phyloP scores from a whole-genome alignment of 2,113 vertebrate species.

The Micromys minutus region DNA sequence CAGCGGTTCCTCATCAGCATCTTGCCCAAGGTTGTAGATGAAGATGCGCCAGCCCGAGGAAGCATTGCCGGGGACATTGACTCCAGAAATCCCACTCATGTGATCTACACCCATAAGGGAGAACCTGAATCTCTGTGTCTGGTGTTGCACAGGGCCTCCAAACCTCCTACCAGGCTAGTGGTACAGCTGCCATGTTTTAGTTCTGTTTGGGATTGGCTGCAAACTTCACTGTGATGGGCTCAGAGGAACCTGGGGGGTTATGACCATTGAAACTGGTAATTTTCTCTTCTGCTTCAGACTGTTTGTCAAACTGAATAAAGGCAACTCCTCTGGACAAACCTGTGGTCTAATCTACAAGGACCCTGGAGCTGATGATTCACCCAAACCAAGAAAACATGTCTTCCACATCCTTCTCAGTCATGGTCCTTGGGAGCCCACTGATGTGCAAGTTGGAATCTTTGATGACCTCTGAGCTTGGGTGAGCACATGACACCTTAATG shows the following conservation, averaged over 20 bases:
- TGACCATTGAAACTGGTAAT: slow-evolving; percentile 98
- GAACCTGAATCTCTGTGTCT: slow-evolving; percentile 99
- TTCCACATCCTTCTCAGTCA: slow-evolving; percentile 98
- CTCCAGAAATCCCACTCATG: slow-evolving; percentile 96
- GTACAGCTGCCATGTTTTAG: slow-evolving; percentile 97
- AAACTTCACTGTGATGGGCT: slow-evolving; percentile 98
- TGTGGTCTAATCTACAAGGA: slow-evolving; percentile 97
- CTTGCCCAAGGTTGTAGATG: slow-evolving; percentile 99
- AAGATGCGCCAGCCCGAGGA: slow-evolving; percentile 99
- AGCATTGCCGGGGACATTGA: slow-evolving; percentile 92
- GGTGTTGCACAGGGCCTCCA: slow-evolving; percentile 96
- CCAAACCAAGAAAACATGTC: slow-evolving; percentile 97
- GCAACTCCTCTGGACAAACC: slow-evolving; percentile 97
- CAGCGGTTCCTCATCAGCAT: slow-evolving; percentile 98
- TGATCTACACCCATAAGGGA: slow-evolving; percentile 99
- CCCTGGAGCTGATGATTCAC: slow-evolving; percentile 96
- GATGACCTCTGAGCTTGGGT: slow-evolving; percentile 98
- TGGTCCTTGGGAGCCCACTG: slow-evolving; percentile 94
- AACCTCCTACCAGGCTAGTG: slow-evolving; percentile 96
- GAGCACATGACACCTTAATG: slow-evolving; percentile 96
- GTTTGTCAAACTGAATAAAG: slow-evolving; percentile 98
- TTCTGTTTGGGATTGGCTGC: slow-evolving; percentile 98
- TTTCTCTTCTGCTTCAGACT: slow-evolving; percentile 96
- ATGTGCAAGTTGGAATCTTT: slow-evolving; percentile 99
- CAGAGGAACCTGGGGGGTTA: slow-evolving; percentile 94